These are phyloP conservation scores for Pogonus chalceus DNA, from an alignment of 1,140 invertebrate genomes.

Conservation along the genomic window DNA sequence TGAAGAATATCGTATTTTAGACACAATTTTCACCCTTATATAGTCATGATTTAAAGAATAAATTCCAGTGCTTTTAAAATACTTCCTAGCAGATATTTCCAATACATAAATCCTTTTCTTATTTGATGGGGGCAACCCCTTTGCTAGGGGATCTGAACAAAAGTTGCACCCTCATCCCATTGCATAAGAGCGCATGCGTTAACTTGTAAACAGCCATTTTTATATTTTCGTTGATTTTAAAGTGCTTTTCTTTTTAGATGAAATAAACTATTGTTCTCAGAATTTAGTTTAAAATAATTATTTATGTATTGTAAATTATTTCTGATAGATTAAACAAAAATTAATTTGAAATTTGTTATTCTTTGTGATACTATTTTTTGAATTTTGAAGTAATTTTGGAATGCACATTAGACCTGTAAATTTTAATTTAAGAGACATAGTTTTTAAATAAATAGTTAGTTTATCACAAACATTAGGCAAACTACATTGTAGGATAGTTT, in stretches of 20 bases:
- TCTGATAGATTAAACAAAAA: background rate
- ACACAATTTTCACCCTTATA: background rate
- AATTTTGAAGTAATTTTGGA: no score
- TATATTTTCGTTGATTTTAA: background rate
- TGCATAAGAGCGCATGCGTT: background rate
- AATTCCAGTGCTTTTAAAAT: background rate
- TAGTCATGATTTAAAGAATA: background rate
- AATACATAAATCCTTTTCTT: conserved; percentile 11
- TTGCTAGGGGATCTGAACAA: background rate
- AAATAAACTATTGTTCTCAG: background rate
- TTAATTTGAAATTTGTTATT: no score
- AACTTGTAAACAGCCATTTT: background rate
- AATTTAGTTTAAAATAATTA: background rate
- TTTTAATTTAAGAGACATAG: no score
- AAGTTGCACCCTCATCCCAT: background rate
- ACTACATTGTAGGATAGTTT: no score
- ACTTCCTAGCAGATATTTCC: background rate
- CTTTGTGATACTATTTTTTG: no score
- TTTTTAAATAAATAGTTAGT: no score
- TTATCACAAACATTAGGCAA: no score
- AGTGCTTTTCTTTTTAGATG: background rate
- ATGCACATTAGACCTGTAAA: no score
- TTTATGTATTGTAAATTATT: background rate
- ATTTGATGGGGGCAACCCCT: conserved; percentile 1
- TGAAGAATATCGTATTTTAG: background rate